A percentile compares a stretch with the other conserved stretches of the same genome.
These are phyloP conservation scores for Rutilus rutilus DNA, from an alignment of 2,113 vertebrate species.

Conservation along the genomic window DNA sequence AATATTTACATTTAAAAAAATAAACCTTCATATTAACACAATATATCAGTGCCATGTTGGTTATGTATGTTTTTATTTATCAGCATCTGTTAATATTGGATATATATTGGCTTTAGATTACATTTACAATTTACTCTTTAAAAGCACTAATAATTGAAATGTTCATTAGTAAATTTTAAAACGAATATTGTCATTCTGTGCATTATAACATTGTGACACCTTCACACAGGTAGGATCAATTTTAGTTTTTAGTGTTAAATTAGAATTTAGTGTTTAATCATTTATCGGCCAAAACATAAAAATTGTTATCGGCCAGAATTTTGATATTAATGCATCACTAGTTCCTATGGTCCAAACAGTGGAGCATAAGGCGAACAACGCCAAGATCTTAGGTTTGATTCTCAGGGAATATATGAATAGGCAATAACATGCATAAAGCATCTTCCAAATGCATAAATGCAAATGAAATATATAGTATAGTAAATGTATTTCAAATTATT, in stretches of 20 bases:
- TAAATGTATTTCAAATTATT: background rate
- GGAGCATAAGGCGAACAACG: background rate
- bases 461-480: background rate
- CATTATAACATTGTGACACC: too few relatives aligned
- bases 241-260: background rate
- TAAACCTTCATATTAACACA: background rate
- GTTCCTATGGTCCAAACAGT: background rate
- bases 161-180: too few relatives aligned
- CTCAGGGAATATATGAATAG: background rate
- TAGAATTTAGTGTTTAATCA: background rate
- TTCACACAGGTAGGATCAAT: too few relatives aligned
- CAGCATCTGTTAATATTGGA: background rate
- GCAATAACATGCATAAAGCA: background rate
- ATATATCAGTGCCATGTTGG: background rate
- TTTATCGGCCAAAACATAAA: background rate
- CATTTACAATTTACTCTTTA: background rate
- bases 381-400: background rate
- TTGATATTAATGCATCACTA: background rate
- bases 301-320: background rate
- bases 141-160: background rate
- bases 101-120: background rate
- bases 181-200: too few relatives aligned
- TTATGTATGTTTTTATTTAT: background rate
- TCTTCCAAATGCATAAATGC: background rate
- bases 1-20: background rate